Evolutionary conservation across 2,888 invertebrate genomes (phyloP).

Genomic region (Xanthia icteritia): DNA sequence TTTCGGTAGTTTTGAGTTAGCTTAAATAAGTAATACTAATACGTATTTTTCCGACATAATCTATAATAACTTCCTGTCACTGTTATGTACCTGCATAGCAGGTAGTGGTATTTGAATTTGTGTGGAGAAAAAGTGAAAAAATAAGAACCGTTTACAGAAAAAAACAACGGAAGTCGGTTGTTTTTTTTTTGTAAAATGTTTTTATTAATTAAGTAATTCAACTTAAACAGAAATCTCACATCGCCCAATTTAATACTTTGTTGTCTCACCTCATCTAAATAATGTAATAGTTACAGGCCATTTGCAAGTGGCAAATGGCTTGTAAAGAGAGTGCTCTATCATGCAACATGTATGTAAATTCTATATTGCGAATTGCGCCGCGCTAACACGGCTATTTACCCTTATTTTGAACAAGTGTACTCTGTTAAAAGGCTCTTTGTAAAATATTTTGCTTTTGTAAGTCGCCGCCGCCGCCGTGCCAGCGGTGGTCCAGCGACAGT

Average conservation of each 20-base stretch:
- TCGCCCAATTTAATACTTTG: not conserved
- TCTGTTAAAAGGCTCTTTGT: constrained; percentile 64
- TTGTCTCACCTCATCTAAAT: not conserved
- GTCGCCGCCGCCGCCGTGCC: constrained; percentile 34
- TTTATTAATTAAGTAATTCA: not conserved
- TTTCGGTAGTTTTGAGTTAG: too few relatives aligned
- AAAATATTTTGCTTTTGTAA: constrained; percentile 66
- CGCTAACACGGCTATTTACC: constrained; percentile 19
- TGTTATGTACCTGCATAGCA: too few relatives aligned
- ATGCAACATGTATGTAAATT: not conserved
- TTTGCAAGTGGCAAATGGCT: not conserved
- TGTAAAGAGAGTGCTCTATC: too few relatives aligned
- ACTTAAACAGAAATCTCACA: not conserved
- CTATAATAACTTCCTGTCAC: too few relatives aligned
- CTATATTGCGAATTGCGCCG: not conserved
- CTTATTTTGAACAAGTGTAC: constrained; percentile 53
- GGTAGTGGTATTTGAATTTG: too few relatives aligned
- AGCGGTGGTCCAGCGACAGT: constrained; percentile 43
- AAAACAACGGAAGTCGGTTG: too few relatives aligned
- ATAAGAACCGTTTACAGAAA: too few relatives aligned
- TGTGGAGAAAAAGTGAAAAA: too few relatives aligned
- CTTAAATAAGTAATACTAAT: too few relatives aligned
- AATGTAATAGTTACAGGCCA: not conserved
- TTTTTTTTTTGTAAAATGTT: too few relatives aligned
- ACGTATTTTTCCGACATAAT: too few relatives aligned